Evolutionary conservation across 1,140 invertebrate genomes (phyloP).

Genomic region (Kradibia gibbosae): DNA sequence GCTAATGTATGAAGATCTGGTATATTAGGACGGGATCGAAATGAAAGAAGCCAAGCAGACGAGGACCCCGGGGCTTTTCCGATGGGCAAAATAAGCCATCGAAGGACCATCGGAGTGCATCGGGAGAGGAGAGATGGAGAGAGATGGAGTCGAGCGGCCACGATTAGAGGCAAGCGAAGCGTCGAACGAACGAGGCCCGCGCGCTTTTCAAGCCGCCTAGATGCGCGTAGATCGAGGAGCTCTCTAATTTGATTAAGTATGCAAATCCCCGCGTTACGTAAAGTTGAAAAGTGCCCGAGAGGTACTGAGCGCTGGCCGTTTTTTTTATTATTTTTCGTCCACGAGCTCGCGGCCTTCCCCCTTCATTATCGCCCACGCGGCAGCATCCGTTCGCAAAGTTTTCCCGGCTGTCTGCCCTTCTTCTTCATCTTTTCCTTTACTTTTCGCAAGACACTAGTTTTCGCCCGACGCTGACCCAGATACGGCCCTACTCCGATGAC

Average conservation of each 20-base stretch:
- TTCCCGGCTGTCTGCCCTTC: no score
- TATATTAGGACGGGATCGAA: no score
- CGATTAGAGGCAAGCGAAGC: background rate
- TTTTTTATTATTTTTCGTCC: background rate
- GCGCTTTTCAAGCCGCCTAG: background rate
- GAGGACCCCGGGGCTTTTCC: no score
- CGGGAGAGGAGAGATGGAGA: background rate
- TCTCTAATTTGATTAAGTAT: conserved; percentile 67
- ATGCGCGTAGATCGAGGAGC: conserved; percentile 4
- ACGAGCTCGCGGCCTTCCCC: background rate
- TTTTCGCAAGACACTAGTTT: background rate
- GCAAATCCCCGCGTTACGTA: conserved; percentile 19
- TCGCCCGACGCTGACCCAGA: background rate
- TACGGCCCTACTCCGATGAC: background rate
- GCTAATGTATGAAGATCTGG: no score
- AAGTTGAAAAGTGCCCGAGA: conserved; percentile 1
- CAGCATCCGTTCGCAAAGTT: background rate
- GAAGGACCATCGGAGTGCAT: background rate
- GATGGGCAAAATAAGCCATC: no score
- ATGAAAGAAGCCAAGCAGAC: no score
- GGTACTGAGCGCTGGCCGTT: background rate
- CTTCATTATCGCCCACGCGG: background rate
- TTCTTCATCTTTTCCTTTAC: background rate
- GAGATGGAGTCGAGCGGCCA: background rate
- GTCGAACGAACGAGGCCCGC: background rate